phyloP scores from a whole-genome alignment of 2,888 invertebrate genomes.

The Dione juno region DNA sequence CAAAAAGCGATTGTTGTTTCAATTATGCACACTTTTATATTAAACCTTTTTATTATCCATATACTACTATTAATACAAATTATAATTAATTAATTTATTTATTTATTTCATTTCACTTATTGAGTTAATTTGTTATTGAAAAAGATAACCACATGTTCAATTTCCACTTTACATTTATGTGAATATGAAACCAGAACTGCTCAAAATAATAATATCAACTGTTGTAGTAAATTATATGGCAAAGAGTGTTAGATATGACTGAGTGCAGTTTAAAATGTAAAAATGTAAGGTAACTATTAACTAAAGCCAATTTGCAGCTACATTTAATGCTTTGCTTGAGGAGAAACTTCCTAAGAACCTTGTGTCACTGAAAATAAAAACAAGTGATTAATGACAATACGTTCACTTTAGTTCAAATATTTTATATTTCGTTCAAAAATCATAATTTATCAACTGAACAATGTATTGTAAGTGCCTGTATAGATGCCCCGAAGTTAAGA shows the following conservation, averaged over 20 bases:
- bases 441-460: too few relatives aligned
- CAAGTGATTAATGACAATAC: background rate
- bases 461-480: too few relatives aligned
- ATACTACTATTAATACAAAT: background rate
- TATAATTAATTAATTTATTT: background rate
- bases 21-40: conserved; percentile 29
- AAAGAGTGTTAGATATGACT: background rate
- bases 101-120: too few relatives aligned
- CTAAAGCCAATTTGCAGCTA: background rate
- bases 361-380: conserved; percentile 25
- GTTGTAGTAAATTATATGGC: background rate
- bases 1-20: conserved; percentile 59
- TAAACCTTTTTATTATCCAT: conserved; percentile 14
- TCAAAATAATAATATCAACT: background rate
- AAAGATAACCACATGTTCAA: too few relatives aligned
- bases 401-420: background rate
- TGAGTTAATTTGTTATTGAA: too few relatives aligned
- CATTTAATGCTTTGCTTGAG: background rate
- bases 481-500: too few relatives aligned
- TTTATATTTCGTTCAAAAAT: too few relatives aligned
- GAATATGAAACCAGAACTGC: background rate
- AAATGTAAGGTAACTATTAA: too few relatives aligned
- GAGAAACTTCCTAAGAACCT: background rate
- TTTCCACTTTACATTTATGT: too few relatives aligned
- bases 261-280: background rate